phyloP scores from a whole-genome alignment of 2,113 vertebrate species.

The Caranx melampygus region DNA sequence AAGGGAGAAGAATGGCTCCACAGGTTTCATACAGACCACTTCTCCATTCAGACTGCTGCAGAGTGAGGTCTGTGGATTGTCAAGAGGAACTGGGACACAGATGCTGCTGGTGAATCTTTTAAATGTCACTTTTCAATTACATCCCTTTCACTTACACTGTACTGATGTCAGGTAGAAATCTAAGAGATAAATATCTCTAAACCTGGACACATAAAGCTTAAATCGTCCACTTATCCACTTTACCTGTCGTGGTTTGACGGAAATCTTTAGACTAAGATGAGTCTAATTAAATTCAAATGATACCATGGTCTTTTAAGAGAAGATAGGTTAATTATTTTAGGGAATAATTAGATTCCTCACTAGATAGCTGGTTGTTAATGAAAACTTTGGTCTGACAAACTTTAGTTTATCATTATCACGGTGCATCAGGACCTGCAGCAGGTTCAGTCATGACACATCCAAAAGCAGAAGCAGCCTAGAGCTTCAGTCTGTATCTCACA shows the following conservation, averaged over 20 bases:
- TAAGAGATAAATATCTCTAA: background rate
- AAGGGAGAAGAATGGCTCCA: background rate
- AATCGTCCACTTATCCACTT: background rate
- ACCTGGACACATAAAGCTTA: no score
- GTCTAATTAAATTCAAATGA: constrained; percentile 6
- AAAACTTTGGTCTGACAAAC: constrained; percentile 1
- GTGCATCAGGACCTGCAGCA: background rate
- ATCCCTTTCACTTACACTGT: background rate
- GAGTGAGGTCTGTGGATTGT: background rate
- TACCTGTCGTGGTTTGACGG: background rate
- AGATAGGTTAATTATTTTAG: constrained; percentile 6
- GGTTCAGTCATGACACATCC: background rate
- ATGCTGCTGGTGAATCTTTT: background rate
- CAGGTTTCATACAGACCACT: background rate
- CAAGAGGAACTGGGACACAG: background rate
- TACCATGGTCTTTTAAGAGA: background rate
- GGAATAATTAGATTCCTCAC: background rate
- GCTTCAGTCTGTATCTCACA: background rate
- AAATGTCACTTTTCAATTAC: background rate
- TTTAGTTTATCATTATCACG: background rate
- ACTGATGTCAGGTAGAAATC: background rate
- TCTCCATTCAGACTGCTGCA: background rate
- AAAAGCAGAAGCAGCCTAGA: background rate
- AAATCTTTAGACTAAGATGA: background rate
- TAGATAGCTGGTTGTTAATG: background rate